Conservation (phyloP, 2,888 invertebrate genomes). For the Dryadula phaetusa region DNA sequence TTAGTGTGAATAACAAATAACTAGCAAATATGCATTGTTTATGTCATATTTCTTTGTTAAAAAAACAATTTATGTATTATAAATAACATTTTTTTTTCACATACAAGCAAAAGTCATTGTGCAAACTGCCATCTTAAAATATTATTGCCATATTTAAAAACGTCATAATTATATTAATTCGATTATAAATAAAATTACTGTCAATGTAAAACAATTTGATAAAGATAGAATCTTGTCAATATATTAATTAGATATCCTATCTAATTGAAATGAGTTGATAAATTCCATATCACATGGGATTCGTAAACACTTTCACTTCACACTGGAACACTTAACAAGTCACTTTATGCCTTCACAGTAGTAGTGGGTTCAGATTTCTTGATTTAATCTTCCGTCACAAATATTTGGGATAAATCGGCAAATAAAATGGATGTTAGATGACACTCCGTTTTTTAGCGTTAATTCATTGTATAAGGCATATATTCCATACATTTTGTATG, state of each 20-base stretch:
- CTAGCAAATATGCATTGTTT: slow-evolving; percentile 10
- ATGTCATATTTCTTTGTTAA: neutral
- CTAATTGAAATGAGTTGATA: slow-evolving; percentile 19
- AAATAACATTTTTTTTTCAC: neutral
- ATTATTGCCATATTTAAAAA: slow-evolving; percentile 21
- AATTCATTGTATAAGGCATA: neutral
- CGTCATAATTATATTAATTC: neutral
- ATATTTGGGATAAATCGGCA: neutral
- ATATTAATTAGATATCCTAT: slow-evolving; percentile 24
- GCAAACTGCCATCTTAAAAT: slow-evolving; percentile 12
- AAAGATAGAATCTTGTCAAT: slow-evolving; percentile 10
- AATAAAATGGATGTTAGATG: neutral
- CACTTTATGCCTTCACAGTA: neutral
- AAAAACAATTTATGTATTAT: neutral
- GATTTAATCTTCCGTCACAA: neutral
- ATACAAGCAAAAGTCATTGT: slow-evolving; percentile 6
- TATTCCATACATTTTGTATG: neutral
- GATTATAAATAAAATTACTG: neutral
- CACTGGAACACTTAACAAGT: slow-evolving; percentile 12
- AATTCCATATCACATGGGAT: slow-evolving; percentile 9
- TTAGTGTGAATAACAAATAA: slow-evolving; percentile 1
- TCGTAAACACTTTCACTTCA: slow-evolving; percentile 9
- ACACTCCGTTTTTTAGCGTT: neutral
- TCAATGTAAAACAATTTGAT: slow-evolving; percentile 2
- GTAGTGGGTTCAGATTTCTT: neutral